Evolutionary conservation across 2,888 invertebrate genomes (phyloP).

Genomic region (Pheosia tremula): DNA sequence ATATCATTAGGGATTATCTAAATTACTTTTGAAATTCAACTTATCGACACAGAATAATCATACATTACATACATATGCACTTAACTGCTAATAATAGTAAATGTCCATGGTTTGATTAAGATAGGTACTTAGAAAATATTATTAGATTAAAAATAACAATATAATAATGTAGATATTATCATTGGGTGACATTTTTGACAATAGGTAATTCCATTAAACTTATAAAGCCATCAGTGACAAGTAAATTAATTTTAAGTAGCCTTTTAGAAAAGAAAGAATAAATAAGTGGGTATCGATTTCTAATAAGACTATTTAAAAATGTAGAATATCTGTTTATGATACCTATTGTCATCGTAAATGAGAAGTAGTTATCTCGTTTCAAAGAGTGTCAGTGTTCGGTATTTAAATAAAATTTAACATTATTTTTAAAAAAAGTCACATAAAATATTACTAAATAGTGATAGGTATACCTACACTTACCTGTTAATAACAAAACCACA

Average conservation of each 20-base stretch:
- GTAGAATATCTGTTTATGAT: not conserved
- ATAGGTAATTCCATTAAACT: not conserved
- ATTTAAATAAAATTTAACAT: not conserved
- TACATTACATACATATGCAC: constrained; percentile 16
- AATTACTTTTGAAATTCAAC: constrained; percentile 20
- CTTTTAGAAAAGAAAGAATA: not conserved
- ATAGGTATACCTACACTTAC: constrained; percentile 41
- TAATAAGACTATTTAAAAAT: constrained; percentile 13
- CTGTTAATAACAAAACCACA: constrained; percentile 45
- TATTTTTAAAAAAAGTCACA: not conserved
- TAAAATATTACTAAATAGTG: constrained; percentile 7
- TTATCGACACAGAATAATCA: constrained; percentile 5
- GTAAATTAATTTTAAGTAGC: not conserved
- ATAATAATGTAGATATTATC: not conserved
- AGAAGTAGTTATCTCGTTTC: not conserved
- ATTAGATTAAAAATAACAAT: not conserved
- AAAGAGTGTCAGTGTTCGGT: not conserved
- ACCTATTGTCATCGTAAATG: not conserved
- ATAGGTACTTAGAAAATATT: not conserved
- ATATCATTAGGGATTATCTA: constrained; percentile 10
- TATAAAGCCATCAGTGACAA: not conserved
- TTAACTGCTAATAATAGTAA: constrained; percentile 1
- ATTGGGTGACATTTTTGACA: not conserved
- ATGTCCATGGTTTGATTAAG: not conserved
- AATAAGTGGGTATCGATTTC: constrained; percentile 7